Evolutionary conservation across 2,888 invertebrate genomes (phyloP), one percentile per base, ranked within the genome.

Genomic region (Oscheius myriophilus): DNA sequence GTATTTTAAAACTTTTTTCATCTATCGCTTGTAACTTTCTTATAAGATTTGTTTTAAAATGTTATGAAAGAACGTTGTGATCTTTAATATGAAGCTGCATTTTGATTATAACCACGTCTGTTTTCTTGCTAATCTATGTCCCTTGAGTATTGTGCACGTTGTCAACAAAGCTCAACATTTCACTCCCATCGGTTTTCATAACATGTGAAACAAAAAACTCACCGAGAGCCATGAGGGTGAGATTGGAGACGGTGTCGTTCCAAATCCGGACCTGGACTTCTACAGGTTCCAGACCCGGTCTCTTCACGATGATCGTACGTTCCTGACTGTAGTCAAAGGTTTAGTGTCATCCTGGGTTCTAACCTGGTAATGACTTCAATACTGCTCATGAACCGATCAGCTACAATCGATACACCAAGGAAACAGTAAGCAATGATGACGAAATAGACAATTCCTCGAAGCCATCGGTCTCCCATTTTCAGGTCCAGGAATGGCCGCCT

Each of bases 241-340:
- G 89, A 89, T 98, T 98, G 76, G 96, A 96, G 52, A 98, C 97
- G 1, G 98, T 97, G 88, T 97, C 97, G 88, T 98, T 98, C 98
- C 98, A 98, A 70, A 98, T 93, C 70, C 96, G 91, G 33, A 97
- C 96, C 58, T 78, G 77, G 4, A 97, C 90, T 80, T 93, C 92
- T 86, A 95, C 93, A 16, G 91, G 91, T 72, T 94, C 93, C 72
- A 94, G 93, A 84, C 93, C 93, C 76, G 93, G 91, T 78, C 93
- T 92, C 85, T 93, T 93, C 71, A 98, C 92, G 83, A 92, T 91
- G 85, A 98, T 92, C 88, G 95, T 94, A 84, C 94, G 93, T 88
- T 98, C 97, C 87, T 95, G 79, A 72, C 84, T 82, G 67, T 55
- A 82, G 74, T 41, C 21, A 4, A 18, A 7, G 11, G 14, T 63